Percentiles rank a stretch among this genome's conserved stretches.
Evolutionary conservation across 2,113 vertebrate species (phyloP).

Genomic region (Siphamia tubifer): DNA sequence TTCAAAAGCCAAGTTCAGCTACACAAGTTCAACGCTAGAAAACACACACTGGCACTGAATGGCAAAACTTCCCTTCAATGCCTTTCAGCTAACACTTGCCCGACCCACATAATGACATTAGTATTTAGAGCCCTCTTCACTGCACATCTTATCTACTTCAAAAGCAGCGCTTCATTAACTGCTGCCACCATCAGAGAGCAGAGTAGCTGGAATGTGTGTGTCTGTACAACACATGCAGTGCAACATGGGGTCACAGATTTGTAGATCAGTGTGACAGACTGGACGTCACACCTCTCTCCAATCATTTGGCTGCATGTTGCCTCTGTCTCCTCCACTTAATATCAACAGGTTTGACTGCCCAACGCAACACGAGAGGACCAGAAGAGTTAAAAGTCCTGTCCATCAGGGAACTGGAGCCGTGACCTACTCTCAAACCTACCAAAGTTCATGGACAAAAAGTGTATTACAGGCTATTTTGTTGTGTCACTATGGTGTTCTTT

Average conservation of each 20-base stretch:
- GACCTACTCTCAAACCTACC: too few relatives aligned
- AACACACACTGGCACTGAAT: conserved; percentile 14
- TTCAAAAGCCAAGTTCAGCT: conserved; percentile 17
- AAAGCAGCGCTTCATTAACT: conserved; percentile 66
- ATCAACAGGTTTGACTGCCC: conserved; percentile 26
- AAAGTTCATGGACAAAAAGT: too few relatives aligned
- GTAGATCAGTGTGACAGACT: conserved; percentile 60
- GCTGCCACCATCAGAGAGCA: conserved; percentile 51
- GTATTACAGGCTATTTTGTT: too few relatives aligned
- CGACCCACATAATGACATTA: conserved; percentile 53
- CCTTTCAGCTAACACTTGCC: conserved; percentile 24
- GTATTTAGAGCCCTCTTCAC: conserved; percentile 48
- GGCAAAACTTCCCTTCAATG: not conserved
- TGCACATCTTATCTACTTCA: conserved; percentile 66
- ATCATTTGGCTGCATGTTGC: not conserved
- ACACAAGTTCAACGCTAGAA: not conserved
- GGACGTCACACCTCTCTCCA: conserved; percentile 45
- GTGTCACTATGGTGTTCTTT: too few relatives aligned
- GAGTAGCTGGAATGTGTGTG: conserved; percentile 45
- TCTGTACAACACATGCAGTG: conserved; percentile 20
- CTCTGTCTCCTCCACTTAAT: conserved; percentile 40
- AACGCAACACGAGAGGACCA: conserved; percentile 1
- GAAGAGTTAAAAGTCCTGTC: conserved; percentile 9
- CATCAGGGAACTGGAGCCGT: too few relatives aligned
- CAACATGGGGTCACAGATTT: conserved; percentile 45